Percentiles rank a stretch among this genome's conserved stretches.
phyloP scores from a whole-genome alignment of 2,113 vertebrate species.

The Ciconia maguari region DNA sequence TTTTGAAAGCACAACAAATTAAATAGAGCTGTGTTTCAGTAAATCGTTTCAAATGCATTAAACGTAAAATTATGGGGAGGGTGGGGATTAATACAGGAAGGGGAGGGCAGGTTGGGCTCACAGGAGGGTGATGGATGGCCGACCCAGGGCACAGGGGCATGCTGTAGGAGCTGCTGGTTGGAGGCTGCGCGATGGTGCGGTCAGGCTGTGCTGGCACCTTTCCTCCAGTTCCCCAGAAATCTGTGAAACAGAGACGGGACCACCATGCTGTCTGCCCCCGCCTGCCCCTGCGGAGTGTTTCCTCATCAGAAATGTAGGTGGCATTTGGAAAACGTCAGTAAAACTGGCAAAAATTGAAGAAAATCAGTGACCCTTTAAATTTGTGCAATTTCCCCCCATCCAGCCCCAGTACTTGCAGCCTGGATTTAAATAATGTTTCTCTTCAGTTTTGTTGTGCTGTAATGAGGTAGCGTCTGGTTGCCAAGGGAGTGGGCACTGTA shows the following conservation, averaged over 20 bases:
- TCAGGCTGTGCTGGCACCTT: background rate
- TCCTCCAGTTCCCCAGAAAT: no score
- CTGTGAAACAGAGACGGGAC: no score
- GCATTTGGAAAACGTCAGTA: background rate
- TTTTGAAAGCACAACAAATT: background rate
- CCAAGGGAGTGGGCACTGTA: rapidly evolving
- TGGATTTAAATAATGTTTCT: background rate
- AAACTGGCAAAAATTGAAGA: background rate
- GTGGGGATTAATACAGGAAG: no score
- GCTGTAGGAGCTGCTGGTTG: background rate
- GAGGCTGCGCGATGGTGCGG: background rate
- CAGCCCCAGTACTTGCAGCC: background rate
- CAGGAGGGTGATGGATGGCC: rapidly evolving
- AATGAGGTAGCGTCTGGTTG: rapidly evolving
- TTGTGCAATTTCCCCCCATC: rapidly evolving
- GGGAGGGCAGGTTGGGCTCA: background rate
- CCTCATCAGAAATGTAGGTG: background rate
- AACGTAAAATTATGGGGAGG: background rate
- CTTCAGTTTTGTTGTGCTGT: rapidly evolving
- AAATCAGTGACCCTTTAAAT: background rate
- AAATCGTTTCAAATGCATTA: rapidly evolving
- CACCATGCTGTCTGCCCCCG: rapidly evolving
- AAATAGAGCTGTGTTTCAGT: background rate
- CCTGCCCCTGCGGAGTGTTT: background rate
- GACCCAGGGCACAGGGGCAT: rapidly evolving